Conservation (phyloP, 2,113 vertebrate species). For the Phalacrocorax brasilianus region DNA sequence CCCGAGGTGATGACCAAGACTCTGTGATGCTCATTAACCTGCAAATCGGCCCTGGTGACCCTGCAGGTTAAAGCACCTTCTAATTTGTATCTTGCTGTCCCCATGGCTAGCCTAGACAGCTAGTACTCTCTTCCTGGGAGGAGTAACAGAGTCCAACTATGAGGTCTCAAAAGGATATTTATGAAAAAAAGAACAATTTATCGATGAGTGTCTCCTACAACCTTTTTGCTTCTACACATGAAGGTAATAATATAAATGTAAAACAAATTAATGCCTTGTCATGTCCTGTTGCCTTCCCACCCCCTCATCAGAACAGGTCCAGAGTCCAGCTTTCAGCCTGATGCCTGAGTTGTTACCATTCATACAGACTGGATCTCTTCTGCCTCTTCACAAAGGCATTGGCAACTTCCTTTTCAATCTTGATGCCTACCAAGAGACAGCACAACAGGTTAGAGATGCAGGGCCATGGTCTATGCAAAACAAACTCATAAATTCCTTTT, state of each 20-base stretch:
- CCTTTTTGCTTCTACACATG: not conserved
- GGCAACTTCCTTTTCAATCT: slow-evolving; percentile 52
- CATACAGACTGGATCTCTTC: slow-evolving; percentile 48
- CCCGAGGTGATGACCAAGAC: not conserved
- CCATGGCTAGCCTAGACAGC: not conserved
- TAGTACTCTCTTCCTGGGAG: not conserved
- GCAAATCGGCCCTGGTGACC: not conserved
- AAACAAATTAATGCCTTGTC: not conserved
- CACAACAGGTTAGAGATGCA: not conserved
- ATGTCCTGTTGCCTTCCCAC: not conserved
- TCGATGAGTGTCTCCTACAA: not conserved
- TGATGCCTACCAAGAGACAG: slow-evolving; percentile 38
- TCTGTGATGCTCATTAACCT: not conserved
- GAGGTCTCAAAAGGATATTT: not conserved
- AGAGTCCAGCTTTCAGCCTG: not conserved
- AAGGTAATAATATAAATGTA: not conserved
- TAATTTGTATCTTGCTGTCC: not conserved
- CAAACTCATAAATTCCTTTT: not conserved
- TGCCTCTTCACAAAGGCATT: slow-evolving; percentile 62
- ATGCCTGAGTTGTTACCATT: slow-evolving; percentile 46
- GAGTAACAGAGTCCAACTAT: not conserved
- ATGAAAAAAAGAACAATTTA: not conserved
- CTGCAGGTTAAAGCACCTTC: not conserved
- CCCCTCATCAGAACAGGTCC: not conserved
- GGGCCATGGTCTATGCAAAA: not conserved